phyloP scores from a whole-genome alignment of 2,888 invertebrate species.

The Apeira syringaria region DNA sequence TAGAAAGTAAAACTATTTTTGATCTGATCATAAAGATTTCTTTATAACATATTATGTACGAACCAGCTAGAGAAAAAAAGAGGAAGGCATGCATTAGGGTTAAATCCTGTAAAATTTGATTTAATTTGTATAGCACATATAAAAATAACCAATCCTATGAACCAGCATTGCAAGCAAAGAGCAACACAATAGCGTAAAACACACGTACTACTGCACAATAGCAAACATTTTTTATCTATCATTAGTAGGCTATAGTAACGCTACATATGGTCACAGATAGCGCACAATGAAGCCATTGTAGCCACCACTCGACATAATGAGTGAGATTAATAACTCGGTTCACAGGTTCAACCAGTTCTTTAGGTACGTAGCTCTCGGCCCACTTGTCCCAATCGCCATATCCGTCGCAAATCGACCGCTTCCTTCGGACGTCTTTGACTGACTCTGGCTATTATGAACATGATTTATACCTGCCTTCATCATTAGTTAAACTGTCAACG shows the following conservation, averaged over 20 bases:
- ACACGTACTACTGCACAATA: conserved; percentile 14
- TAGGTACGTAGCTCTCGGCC: conserved; percentile 37
- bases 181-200: conserved; percentile 7
- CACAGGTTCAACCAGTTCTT: conserved; percentile 46
- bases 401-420: conserved; percentile 79
- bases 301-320: conserved; percentile 45
- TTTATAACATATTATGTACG: too few relatives aligned
- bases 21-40: too few relatives aligned
- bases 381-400: conserved; percentile 73
- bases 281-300: conserved; percentile 46
- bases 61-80: too few relatives aligned
- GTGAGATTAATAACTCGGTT: conserved; percentile 55
- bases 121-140: too few relatives aligned
- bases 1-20: too few relatives aligned
- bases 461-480: conserved; percentile 79
- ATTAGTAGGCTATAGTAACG: conserved; percentile 17
- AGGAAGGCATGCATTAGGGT: too few relatives aligned
- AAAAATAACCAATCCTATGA: too few relatives aligned
- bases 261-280: conserved; percentile 14
- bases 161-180: background rate
- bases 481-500: conserved; percentile 76
- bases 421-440: conserved; percentile 70
- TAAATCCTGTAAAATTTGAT: too few relatives aligned
- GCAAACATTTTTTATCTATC: conserved; percentile 17
- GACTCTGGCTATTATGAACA: conserved; percentile 64